These are phyloP conservation scores for Acrossocheilus fasciatus DNA, from an alignment of 2,797 vertebrate species.

Conservation along the genomic window DNA sequence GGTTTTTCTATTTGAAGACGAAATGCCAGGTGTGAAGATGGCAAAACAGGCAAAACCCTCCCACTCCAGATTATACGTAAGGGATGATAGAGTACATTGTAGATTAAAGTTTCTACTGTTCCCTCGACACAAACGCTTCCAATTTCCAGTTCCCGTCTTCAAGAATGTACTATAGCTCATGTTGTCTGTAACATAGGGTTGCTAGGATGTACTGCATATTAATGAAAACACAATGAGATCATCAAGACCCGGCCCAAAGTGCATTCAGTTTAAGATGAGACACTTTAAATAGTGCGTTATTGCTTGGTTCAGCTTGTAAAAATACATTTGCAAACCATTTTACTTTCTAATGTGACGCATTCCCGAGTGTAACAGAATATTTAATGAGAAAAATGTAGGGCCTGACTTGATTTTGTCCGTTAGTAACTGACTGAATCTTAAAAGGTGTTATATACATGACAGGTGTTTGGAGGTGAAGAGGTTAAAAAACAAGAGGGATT, in stretches of 20 bases:
- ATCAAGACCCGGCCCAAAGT: not conserved
- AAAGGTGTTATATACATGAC: not conserved
- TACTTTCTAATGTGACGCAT: not conserved
- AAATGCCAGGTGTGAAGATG: constrained; percentile 23
- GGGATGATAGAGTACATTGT: constrained; percentile 3
- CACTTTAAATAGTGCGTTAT: not conserved
- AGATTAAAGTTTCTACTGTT: constrained; percentile 6
- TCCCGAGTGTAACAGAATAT: not conserved
- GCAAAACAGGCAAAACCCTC: constrained; percentile 24
- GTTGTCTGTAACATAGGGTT: constrained; percentile 33
- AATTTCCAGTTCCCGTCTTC: constrained; percentile 26
- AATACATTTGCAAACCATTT: not conserved
- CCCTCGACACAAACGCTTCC: not conserved
- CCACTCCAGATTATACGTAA: constrained; percentile 21
- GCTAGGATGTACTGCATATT: constrained; percentile 34
- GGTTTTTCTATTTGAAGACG: constrained; percentile 40
- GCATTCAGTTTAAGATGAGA: not conserved
- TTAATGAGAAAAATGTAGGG: not conserved
- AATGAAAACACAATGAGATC: constrained; percentile 41
- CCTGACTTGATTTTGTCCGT: not conserved
- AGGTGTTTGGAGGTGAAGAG: not conserved
- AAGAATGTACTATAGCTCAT: constrained; percentile 11
- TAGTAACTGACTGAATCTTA: not conserved
- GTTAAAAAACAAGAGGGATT: not conserved
- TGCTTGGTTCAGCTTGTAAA: not conserved